phyloP scores from a whole-genome alignment of 2,797 vertebrate genomes.

The Tiaroga cobitis region DNA sequence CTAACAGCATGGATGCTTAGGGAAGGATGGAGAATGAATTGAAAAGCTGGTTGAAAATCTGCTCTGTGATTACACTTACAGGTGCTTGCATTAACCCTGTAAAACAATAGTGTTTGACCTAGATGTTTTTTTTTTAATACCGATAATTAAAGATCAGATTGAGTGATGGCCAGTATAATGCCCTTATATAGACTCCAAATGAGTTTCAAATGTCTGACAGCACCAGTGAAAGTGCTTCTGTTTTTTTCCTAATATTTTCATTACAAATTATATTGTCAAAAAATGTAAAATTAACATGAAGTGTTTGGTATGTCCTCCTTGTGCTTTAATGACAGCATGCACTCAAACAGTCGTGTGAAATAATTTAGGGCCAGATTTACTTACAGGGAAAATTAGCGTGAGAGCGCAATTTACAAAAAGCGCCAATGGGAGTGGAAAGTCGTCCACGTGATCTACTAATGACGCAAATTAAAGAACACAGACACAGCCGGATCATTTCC shows the following conservation, averaged over 20 bases:
- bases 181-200: not conserved
- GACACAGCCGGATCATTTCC: not conserved
- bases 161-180: not conserved
- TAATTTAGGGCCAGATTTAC: not conserved
- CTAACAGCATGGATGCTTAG: not conserved
- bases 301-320: not conserved
- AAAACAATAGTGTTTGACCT: not conserved
- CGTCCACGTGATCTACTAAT: too few species aligned
- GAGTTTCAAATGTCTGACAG: not conserved
- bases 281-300: not conserved
- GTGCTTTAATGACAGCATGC: not conserved
- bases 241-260: not conserved
- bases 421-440: too few species aligned
- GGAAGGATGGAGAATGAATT: not conserved
- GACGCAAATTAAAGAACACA: not conserved
- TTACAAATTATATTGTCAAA: not conserved
- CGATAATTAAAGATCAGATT: not conserved
- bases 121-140: not conserved
- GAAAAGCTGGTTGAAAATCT: not conserved
- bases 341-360: not conserved
- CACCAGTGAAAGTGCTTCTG: not conserved
- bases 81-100: not conserved
- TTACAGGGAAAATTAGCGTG: too few species aligned
- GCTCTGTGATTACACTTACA: not conserved
- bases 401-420: not conserved